These are phyloP conservation scores for Sebastes aleutianus DNA, from an alignment of 2,797 vertebrate species.

Conservation along the genomic window DNA sequence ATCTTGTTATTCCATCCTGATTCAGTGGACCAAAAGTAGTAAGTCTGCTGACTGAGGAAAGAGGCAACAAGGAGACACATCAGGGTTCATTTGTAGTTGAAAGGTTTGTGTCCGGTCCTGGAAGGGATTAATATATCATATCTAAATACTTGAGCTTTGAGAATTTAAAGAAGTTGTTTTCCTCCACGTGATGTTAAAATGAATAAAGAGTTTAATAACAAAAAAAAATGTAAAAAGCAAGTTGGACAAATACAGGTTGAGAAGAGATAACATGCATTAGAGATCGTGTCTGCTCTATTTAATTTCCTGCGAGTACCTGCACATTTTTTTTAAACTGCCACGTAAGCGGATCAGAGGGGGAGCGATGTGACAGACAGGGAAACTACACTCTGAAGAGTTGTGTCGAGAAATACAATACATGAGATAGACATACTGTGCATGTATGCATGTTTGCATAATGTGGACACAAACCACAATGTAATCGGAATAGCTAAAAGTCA, in stretches of 20 bases:
- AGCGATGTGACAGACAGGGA: background rate
- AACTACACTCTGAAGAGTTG: background rate
- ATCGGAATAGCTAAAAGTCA: background rate
- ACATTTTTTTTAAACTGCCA: background rate
- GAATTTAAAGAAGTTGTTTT: background rate
- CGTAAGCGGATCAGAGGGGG: constrained; percentile 16
- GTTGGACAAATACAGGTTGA: background rate
- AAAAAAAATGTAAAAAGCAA: background rate
- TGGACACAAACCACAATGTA: background rate
- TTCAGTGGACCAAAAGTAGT: background rate
- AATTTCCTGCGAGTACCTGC: constrained; percentile 22
- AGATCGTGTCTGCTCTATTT: background rate
- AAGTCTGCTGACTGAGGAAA: background rate
- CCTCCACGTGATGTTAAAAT: background rate
- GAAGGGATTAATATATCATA: background rate
- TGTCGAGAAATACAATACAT: background rate
- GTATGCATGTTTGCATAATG: background rate
- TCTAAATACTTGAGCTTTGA: background rate
- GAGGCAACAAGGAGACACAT: background rate
- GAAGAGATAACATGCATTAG: constrained; percentile 9
- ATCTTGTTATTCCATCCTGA: background rate
- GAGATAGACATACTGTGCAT: background rate
- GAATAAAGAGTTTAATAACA: background rate
- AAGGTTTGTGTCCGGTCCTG: background rate
- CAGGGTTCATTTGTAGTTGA: background rate